phyloP scores from a whole-genome alignment of 2,888 invertebrate genomes.

The Xanthia icteritia region DNA sequence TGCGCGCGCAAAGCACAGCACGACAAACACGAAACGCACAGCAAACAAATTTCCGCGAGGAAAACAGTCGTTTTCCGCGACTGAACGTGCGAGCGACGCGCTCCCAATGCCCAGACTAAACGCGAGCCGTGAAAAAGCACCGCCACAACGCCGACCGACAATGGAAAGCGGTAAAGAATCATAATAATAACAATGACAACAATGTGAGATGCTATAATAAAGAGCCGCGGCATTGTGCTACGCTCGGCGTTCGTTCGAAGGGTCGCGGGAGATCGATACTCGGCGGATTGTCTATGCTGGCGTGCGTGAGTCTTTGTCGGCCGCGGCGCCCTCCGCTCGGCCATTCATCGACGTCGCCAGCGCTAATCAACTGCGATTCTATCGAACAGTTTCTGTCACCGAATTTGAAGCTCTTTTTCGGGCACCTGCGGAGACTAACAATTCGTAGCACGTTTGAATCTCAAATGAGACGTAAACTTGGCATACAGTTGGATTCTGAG shows the following conservation, averaged over 20 bases:
- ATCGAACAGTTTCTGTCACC: slow-evolving; percentile 64
- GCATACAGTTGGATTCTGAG: slow-evolving; percentile 26
- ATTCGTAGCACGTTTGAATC: slow-evolving; percentile 63
- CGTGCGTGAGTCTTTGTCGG: slow-evolving; percentile 87
- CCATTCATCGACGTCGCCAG: slow-evolving; percentile 79
- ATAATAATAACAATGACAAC: slow-evolving; percentile 91
- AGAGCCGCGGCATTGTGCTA: slow-evolving; percentile 90
- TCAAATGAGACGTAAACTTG: slow-evolving; percentile 60
- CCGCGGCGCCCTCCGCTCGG: slow-evolving; percentile 74
- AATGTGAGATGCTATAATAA: slow-evolving; percentile 91
- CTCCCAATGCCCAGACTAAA: slow-evolving; percentile 90
- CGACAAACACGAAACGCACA: slow-evolving; percentile 75
- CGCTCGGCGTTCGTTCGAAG: slow-evolving; percentile 89
- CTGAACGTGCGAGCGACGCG: slow-evolving; percentile 89
- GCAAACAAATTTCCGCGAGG: slow-evolving; percentile 83
- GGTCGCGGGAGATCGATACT: slow-evolving; percentile 90
- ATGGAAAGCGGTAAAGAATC: slow-evolving; percentile 91
- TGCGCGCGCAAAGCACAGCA: slow-evolving; percentile 80
- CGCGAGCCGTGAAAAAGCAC: slow-evolving; percentile 90
- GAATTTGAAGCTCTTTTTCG: slow-evolving; percentile 60
- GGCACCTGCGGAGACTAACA: slow-evolving; percentile 57
- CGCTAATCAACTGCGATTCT: slow-evolving; percentile 82
- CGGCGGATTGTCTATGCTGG: slow-evolving; percentile 87
- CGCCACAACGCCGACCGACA: slow-evolving; percentile 90
- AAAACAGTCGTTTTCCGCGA: slow-evolving; percentile 89